Evolutionary conservation across 1,140 invertebrate genomes (phyloP), one percentile per base, ranked within the genome.

Genomic region (Bombyx mandarina): DNA sequence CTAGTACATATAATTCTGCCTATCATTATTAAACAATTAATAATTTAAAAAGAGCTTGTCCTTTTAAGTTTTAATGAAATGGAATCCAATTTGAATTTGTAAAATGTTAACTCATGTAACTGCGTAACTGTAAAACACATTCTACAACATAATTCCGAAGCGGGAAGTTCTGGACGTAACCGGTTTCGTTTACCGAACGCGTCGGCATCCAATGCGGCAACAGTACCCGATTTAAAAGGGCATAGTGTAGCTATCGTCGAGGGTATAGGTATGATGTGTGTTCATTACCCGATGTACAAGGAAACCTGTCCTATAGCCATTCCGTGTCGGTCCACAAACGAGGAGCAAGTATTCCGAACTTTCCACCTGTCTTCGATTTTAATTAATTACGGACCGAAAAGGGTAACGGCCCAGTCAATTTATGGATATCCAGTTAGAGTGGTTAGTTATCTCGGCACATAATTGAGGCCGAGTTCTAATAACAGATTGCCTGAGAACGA

Each of bases 171-270:
- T 71, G 69, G 65, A 67, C 62, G 54, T 62, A 81, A 82, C 81
- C 73, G 59, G 81, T 82, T 80, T 76, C 59, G 79, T 76, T 71
- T 82, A 73, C 72, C 73, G 77, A 79, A 81, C 77, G 81, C 75
- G 60, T 61, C 62, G 79, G 77, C 71, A 82, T 80, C 69, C 77
- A 60, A 63, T 55, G 59, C 61, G 58, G 61, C 71, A 72, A 74
- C 71, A 67, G 75, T 62, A 60, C 62, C 63, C 61, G 66, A 70
- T 80, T 77, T 82, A 80, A 82, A 80, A 75, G 78, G 76, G 61
- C 73, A 71, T 58, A 61, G 49, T 73, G 66, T 67, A 61, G 62
- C 54, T 51, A 61, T 60, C 64, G 60, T 35, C 26, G 26, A 35
- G 26, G 4, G 26, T 35, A 35, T 35, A 35, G 26, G 26, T 35